Conservation (phyloP, 2,113 vertebrate species). For the Hemibagrus wyckioides region DNA sequence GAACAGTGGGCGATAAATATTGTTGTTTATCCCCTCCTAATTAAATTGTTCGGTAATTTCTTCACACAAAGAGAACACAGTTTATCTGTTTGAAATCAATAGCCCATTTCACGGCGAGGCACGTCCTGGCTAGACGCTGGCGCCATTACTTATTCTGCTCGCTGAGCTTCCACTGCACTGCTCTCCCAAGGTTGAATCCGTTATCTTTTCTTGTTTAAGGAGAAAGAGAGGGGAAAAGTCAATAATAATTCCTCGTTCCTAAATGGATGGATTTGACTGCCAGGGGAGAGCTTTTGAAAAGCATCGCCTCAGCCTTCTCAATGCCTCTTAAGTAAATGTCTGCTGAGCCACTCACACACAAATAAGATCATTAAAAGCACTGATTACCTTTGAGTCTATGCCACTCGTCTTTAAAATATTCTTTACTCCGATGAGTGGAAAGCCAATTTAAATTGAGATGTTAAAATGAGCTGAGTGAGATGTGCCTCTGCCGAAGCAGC, state of each 20-base stretch:
- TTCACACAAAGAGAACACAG: conserved; percentile 50
- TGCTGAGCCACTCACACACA: conserved; percentile 57
- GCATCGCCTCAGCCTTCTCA: conserved; percentile 52
- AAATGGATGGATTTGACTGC: conserved; percentile 56
- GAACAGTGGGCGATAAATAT: conserved; percentile 45
- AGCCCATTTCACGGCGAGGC: conserved; percentile 57
- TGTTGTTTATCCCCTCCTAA: conserved; percentile 42
- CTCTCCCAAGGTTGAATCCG: conserved; percentile 57
- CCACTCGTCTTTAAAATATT: conserved; percentile 59
- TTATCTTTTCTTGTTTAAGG: conserved; percentile 54
- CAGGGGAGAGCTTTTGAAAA: conserved; percentile 56
- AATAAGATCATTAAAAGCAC: conserved; percentile 61
- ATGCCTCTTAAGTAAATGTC: conserved; percentile 56
- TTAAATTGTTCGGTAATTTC: conserved; percentile 59
- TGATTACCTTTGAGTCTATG: conserved; percentile 58
- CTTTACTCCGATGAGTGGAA: conserved; percentile 56
- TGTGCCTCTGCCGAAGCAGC: conserved; percentile 39
- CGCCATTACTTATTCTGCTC: conserved; percentile 56
- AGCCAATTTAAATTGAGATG: conserved; percentile 59
- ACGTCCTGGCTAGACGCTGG: conserved; percentile 48
- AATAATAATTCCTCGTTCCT: conserved; percentile 60
- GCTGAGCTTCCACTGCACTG: conserved; percentile 31
- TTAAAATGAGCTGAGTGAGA: conserved; percentile 55
- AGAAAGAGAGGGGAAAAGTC: conserved; percentile 41
- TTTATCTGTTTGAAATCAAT: conserved; percentile 62